These are phyloP conservation scores for Acanthosepion esculentum DNA, from an alignment of 2,888 invertebrate species.

Conservation along the genomic window DNA sequence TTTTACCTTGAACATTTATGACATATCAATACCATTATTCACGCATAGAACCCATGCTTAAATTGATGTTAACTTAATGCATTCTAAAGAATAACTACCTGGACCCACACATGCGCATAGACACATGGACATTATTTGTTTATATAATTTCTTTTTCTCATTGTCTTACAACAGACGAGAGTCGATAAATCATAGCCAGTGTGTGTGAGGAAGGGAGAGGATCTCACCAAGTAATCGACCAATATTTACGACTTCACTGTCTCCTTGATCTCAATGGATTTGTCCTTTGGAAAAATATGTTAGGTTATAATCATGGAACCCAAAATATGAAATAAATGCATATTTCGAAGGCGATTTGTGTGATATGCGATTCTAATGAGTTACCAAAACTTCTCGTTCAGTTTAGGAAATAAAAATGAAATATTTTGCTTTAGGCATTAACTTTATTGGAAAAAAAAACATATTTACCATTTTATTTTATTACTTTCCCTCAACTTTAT, in stretches of 20 bases:
- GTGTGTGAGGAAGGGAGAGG: neutral
- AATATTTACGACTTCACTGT: neutral
- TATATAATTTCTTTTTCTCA: neutral
- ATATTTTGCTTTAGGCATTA: no score
- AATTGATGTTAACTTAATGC: conserved; percentile 4
- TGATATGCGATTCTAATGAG: no score
- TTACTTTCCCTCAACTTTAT: no score
- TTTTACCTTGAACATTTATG: conserved; percentile 10
- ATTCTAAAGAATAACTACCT: neutral
- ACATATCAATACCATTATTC: conserved; percentile 14
- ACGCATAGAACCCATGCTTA: neutral
- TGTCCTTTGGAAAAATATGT: no score
- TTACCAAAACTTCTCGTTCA: no score
- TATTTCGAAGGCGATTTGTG: no score
- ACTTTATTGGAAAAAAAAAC: no score
- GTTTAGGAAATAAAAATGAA: no score
- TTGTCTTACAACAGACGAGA: neutral
- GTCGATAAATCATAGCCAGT: neutral
- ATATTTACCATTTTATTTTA: no score
- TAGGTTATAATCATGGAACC: no score
- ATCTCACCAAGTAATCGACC: neutral
- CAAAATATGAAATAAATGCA: no score
- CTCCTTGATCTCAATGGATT: neutral
- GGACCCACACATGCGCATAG: neutral
- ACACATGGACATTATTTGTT: neutral